Evolutionary conservation across 2,888 invertebrate genomes (phyloP).

Genomic region (Drosophila tanythrix): DNA sequence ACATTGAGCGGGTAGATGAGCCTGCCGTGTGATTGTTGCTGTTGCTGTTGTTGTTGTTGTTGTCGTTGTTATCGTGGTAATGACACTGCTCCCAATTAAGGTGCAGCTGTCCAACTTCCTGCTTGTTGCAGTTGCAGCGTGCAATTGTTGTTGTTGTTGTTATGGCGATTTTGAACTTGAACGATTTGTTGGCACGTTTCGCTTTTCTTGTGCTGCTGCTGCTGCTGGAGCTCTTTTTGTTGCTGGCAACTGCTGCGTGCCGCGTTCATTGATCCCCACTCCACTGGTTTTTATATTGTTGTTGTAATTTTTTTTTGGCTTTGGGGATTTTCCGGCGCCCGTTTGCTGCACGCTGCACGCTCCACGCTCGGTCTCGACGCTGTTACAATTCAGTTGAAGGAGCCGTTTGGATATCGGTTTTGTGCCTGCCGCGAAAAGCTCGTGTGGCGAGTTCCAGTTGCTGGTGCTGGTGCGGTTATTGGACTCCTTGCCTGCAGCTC

Average conservation of each 20-base stretch:
- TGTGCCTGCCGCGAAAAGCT: slow-evolving; percentile 75
- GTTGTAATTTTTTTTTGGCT: slow-evolving; percentile 35
- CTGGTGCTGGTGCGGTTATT: slow-evolving; percentile 74
- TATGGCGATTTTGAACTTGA: slow-evolving; percentile 70
- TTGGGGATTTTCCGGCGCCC: slow-evolving; percentile 74
- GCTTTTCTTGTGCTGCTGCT: slow-evolving; percentile 64
- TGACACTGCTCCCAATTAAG: slow-evolving; percentile 77
- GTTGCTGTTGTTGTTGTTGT: slow-evolving; percentile 42
- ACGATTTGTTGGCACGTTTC: slow-evolving; percentile 57
- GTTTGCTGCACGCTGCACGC: slow-evolving; percentile 26
- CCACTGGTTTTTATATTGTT: slow-evolving; percentile 53
- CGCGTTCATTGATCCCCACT: slow-evolving; percentile 73
- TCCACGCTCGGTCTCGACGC: slow-evolving; percentile 25
- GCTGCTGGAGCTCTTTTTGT: slow-evolving; percentile 43
- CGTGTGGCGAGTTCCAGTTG: slow-evolving; percentile 70
- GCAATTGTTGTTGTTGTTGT: slow-evolving; percentile 31
- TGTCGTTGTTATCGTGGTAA: slow-evolving; percentile 60
- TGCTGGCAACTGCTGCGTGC: slow-evolving; percentile 74
- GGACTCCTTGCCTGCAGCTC: slow-evolving; percentile 66
- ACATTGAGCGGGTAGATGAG: slow-evolving; percentile 79
- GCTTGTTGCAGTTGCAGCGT: slow-evolving; percentile 51
- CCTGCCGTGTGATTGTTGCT: slow-evolving; percentile 17
- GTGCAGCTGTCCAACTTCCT: slow-evolving; percentile 74
- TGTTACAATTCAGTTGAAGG: slow-evolving; percentile 66
- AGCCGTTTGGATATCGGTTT: slow-evolving; percentile 29